Conservation (phyloP, 2,888 invertebrate genomes). For the Platycheirus rosarum region DNA sequence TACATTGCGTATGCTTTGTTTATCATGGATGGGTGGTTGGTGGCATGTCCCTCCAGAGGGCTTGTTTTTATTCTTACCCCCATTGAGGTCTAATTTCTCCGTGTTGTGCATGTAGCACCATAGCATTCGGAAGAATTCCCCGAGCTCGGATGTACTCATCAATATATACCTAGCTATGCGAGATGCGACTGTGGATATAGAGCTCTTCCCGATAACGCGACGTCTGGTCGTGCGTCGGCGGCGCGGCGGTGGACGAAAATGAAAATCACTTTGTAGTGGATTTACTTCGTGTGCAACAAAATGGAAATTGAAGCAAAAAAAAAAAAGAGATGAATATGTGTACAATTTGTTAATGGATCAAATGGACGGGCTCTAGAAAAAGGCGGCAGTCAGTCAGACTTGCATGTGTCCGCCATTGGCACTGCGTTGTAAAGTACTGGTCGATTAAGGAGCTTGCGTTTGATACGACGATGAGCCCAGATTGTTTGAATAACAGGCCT, state of each 20-base stretch:
- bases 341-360: slow-evolving; percentile 73
- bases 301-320: slow-evolving; percentile 16
- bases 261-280: slow-evolving; percentile 73
- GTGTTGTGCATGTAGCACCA: slow-evolving; percentile 8
- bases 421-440: background rate
- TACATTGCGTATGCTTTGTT: slow-evolving; percentile 36
- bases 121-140: slow-evolving; percentile 10
- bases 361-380: slow-evolving; percentile 62
- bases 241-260: slow-evolving; percentile 50
- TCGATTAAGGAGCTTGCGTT: slow-evolving; percentile 49
- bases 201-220: background rate
- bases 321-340: slow-evolving; percentile 55
- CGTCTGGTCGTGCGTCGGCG: background rate
- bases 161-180: slow-evolving; percentile 53
- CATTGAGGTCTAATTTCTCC: slow-evolving; percentile 62
- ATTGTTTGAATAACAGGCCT: slow-evolving; percentile 20
- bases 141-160: slow-evolving; percentile 41
- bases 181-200: slow-evolving; percentile 39
- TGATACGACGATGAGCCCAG: slow-evolving; percentile 40
- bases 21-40: slow-evolving; percentile 3
- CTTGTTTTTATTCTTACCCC: slow-evolving; percentile 65
- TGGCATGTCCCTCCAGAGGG: slow-evolving; percentile 12
- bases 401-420: background rate
- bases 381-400: slow-evolving; percentile 36
- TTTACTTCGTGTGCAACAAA: slow-evolving; percentile 53